Conservation (phyloP, 1,140 invertebrate genomes). For the Papilio polyxenes region DNA sequence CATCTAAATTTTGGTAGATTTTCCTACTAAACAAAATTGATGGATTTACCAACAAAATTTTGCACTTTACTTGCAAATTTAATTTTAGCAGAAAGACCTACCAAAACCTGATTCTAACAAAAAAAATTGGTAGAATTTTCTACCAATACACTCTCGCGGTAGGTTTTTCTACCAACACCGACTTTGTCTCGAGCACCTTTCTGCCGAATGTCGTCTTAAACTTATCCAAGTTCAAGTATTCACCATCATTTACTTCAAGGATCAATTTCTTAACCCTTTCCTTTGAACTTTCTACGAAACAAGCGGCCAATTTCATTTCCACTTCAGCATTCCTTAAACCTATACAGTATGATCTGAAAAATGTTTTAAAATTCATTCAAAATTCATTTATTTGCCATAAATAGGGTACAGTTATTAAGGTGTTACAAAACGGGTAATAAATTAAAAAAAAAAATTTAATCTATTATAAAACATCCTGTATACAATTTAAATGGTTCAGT, state of each 20-base stretch:
- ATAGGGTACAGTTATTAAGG: too few relatives aligned
- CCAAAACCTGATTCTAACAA: too few relatives aligned
- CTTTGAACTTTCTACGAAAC: conserved; percentile 71
- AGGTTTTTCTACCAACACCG: conserved; percentile 56
- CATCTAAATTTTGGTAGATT: background rate
- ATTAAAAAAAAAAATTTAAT: too few relatives aligned
- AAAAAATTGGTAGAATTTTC: conserved; percentile 40
- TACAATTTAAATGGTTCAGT: too few relatives aligned
- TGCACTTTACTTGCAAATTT: too few relatives aligned
- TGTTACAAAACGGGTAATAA: too few relatives aligned
- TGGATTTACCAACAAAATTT: background rate
- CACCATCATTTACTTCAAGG: conserved; percentile 63
- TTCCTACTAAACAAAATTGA: background rate
- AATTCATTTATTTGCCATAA: too few relatives aligned
- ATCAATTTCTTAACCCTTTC: conserved; percentile 59
- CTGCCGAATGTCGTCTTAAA: conserved; percentile 61
- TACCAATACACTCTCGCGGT: conserved; percentile 70
- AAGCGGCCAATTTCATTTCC: conserved; percentile 84
- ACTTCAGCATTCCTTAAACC: conserved; percentile 85
- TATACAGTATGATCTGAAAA: conserved; percentile 86
- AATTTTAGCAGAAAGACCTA: background rate
- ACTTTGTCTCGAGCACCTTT: conserved; percentile 58
- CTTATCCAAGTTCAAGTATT: conserved; percentile 69
- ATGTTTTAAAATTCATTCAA: too few relatives aligned
- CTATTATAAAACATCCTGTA: too few relatives aligned